Conservation (phyloP, 2,797 vertebrate species). For the Chloroceryle amazona region DNA sequence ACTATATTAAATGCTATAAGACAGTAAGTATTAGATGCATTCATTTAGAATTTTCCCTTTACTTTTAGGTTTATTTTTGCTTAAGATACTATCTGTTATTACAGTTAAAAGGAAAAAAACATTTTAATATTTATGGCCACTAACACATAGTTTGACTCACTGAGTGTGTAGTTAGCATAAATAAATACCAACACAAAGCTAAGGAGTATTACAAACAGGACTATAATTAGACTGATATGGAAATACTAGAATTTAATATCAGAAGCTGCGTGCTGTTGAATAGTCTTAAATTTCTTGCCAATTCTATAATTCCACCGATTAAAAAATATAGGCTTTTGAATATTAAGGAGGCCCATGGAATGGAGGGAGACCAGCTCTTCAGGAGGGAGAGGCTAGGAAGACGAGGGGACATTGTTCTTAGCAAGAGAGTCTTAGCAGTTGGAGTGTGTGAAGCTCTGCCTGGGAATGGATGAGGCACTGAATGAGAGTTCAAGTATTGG, state of each 20-base stretch:
- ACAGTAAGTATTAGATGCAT: not conserved
- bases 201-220: not conserved
- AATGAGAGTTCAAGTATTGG: not conserved
- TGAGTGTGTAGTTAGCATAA: not conserved
- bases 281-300: not conserved
- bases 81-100: not conserved
- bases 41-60: not conserved
- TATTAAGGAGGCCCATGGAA: not conserved
- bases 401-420: not conserved
- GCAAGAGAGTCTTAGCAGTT: not conserved
- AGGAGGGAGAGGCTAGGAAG: too few species aligned
- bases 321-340: not conserved
- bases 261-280: not conserved
- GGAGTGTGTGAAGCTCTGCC: not conserved
- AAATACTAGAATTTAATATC: not conserved
- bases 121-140: not conserved
- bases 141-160: not conserved
- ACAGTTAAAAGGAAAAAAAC: not conserved
- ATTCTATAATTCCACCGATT: not conserved
- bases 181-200: not conserved
- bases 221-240: not conserved
- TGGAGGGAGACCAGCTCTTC: not conserved
- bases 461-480: fast-evolving
- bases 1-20: not conserved
- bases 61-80: not conserved